phyloP scores from a whole-genome alignment of 2,888 invertebrate genomes.

The Holacanthella duospinosa region DNA sequence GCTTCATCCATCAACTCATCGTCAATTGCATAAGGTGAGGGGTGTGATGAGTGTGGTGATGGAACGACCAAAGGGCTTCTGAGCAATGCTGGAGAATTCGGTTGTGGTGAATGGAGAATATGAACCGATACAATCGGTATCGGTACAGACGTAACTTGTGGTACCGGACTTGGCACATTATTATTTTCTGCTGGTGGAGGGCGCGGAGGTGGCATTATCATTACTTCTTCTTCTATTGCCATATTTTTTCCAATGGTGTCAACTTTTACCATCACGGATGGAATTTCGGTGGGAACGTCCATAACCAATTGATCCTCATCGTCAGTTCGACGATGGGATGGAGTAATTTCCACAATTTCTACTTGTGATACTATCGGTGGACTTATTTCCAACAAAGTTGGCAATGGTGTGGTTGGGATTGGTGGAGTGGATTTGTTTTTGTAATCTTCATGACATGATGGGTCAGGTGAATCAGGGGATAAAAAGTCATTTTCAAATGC shows the following conservation, averaged over 20 bases:
- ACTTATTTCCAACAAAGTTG: too few relatives aligned
- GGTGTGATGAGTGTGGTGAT: conserved; percentile 55
- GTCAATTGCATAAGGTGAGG: conserved; percentile 67
- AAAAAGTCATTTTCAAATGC: conserved; percentile 6
- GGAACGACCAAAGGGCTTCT: conserved; percentile 48
- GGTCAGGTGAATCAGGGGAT: conserved; percentile 37
- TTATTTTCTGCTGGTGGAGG: not conserved
- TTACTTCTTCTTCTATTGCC: not conserved
- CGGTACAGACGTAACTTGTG: not conserved
- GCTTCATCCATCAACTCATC: conserved; percentile 86
- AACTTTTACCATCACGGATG: not conserved
- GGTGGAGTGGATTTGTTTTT: conserved; percentile 26
- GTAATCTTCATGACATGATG: conserved; percentile 19
- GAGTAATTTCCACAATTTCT: conserved; percentile 10
- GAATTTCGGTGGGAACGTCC: conserved; percentile 16
- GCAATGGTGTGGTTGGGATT: conserved; percentile 24
- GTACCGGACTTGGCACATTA: not conserved
- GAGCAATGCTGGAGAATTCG: conserved; percentile 42
- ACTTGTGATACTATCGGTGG: conserved; percentile 2
- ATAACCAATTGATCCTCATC: conserved; percentile 29
- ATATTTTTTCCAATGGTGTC: not conserved
- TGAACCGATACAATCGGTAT: conserved; percentile 45
- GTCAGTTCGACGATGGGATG: conserved; percentile 11
- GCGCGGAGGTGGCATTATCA: conserved; percentile 11
- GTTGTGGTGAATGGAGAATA: conserved; percentile 64